phyloP scores from a whole-genome alignment of 2,797 vertebrate species.

The Siniperca undulata region DNA sequence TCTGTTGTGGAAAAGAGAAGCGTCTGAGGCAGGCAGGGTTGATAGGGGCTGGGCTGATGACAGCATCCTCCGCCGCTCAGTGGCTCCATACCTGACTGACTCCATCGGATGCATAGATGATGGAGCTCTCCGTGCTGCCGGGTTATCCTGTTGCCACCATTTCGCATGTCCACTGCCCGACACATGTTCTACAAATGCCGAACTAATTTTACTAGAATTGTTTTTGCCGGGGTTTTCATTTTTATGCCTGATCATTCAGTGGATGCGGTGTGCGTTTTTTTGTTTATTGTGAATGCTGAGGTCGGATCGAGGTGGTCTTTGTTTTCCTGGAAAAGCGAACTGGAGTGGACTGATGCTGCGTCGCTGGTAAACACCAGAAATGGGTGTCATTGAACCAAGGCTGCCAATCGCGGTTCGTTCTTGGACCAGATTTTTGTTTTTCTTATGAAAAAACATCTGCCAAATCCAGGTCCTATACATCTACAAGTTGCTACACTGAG shows the following conservation, averaged over 20 bases:
- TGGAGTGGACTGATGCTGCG: constrained; percentile 73
- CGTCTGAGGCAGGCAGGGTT: constrained; percentile 35
- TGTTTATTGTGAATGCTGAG: constrained; percentile 33
- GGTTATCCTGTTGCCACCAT: constrained; percentile 78
- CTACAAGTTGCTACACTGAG: constrained; percentile 57
- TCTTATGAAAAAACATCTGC: constrained; percentile 47
- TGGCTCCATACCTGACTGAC: constrained; percentile 78
- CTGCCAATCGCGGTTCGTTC: constrained; percentile 45
- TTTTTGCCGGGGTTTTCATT: not conserved
- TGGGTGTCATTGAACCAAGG: constrained; percentile 66
- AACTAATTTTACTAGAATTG: not conserved
- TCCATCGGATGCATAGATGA: constrained; percentile 67
- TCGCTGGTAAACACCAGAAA: constrained; percentile 74
- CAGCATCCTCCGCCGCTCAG: constrained; percentile 72
- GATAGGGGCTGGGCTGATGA: constrained; percentile 71
- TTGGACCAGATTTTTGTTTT: constrained; percentile 46
- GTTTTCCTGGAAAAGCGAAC: constrained; percentile 64
- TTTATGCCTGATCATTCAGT: not conserved
- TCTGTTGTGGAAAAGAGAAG: constrained; percentile 34
- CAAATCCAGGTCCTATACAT: not conserved
- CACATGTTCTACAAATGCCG: constrained; percentile 38
- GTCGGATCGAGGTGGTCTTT: constrained; percentile 59
- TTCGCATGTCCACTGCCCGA: constrained; percentile 61
- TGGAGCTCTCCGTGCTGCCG: constrained; percentile 70
- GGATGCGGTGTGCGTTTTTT: not conserved